A percentile compares a stretch with the other conserved stretches of the same genome.
Conservation (phyloP, 1,140 invertebrate genomes). For the Acromyrmex echinatior region DNA sequence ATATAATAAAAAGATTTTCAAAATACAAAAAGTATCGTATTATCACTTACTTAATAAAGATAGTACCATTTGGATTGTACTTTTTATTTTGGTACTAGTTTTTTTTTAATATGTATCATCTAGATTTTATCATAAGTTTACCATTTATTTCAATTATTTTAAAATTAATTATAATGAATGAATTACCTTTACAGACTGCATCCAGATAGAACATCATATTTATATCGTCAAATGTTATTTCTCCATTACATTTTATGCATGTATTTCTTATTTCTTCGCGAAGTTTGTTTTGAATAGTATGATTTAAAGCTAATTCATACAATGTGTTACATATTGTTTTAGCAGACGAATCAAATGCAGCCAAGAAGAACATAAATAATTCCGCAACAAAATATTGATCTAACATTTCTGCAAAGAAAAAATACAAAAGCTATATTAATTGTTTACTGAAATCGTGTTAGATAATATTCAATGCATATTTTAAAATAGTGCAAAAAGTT, state of each 20-base stretch:
- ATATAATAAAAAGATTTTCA: too few relatives aligned
- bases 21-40: too few relatives aligned
- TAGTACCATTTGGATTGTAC: too few relatives aligned
- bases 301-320: slow-evolving; percentile 13
- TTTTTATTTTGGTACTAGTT: too few relatives aligned
- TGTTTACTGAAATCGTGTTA: not conserved
- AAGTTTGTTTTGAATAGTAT: slow-evolving; percentile 1
- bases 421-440: not conserved
- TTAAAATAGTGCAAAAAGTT: not conserved
- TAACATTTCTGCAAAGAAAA: not conserved
- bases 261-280: not conserved
- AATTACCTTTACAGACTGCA: not conserved
- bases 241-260: not conserved
- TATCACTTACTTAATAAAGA: too few relatives aligned
- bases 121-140: too few relatives aligned
- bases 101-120: too few relatives aligned
- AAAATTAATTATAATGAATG: too few relatives aligned
- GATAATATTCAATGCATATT: not conserved
- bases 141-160: too few relatives aligned
- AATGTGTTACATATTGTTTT: not conserved
- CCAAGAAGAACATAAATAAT: not conserved
- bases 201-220: not conserved
- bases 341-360: not conserved
- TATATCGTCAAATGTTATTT: not conserved
- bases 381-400: not conserved